These are phyloP conservation scores for Protonemura montana DNA, from an alignment of 2,888 invertebrate genomes.

Conservation along the genomic window DNA sequence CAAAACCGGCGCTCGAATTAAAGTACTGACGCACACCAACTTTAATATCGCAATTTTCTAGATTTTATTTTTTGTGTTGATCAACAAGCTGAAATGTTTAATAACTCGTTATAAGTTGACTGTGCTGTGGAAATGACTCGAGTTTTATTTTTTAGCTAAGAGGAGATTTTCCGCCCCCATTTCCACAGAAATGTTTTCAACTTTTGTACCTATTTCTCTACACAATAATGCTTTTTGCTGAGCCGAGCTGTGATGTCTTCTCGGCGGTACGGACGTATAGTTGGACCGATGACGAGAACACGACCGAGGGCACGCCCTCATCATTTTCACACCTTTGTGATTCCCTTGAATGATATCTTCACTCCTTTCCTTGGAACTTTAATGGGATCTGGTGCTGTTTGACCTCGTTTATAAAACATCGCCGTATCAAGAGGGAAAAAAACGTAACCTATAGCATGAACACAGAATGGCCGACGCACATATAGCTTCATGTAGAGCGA, in stretches of 20 bases:
- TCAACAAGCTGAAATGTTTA: neutral
- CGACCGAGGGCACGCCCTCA: neutral
- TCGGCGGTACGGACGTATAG: neutral
- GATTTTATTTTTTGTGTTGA: neutral
- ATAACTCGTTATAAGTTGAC: slow-evolving; percentile 1
- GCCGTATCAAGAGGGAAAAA: too few relatives aligned
- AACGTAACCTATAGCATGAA: too few relatives aligned
- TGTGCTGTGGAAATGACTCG: neutral
- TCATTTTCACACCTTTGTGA: neutral
- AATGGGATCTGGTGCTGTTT: neutral
- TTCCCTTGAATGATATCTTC: neutral
- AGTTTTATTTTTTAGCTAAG: neutral
- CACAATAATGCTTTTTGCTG: neutral
- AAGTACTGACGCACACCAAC: too few relatives aligned
- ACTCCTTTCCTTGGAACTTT: neutral
- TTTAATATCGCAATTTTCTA: too few relatives aligned
- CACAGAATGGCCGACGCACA: too few relatives aligned
- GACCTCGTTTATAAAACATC: neutral
- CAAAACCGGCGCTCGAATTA: too few relatives aligned
- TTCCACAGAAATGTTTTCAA: neutral
- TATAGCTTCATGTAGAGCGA: too few relatives aligned
- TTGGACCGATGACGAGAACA: neutral
- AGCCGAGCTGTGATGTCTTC: neutral
- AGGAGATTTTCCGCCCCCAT: neutral
- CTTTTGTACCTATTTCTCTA: neutral